These are phyloP conservation scores for Ethmia dodecea DNA, from an alignment of 2,888 invertebrate species.

Conservation along the genomic window DNA sequence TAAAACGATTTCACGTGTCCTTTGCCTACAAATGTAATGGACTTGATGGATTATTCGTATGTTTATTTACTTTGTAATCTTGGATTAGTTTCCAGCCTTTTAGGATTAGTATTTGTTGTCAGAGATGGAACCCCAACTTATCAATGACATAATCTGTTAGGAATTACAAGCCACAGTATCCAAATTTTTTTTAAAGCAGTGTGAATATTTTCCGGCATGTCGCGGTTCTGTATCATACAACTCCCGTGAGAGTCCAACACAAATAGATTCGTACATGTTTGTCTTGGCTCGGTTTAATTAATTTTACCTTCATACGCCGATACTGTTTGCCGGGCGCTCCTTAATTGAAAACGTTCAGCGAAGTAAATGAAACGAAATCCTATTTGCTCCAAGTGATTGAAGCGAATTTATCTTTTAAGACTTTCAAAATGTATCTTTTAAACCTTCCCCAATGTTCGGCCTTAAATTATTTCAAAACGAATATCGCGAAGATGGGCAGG, in stretches of 20 bases:
- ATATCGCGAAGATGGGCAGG: slow-evolving; percentile 44
- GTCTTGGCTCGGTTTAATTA: slow-evolving; percentile 74
- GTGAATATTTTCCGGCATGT: neutral
- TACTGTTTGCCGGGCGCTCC: slow-evolving; percentile 72
- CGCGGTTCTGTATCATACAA: neutral
- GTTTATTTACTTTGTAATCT: too few species aligned
- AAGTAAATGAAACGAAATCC: slow-evolving; percentile 74
- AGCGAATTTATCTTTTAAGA: slow-evolving; percentile 73
- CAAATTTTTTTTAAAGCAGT: neutral
- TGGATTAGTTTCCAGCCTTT: too few species aligned
- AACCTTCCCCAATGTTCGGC: slow-evolving; percentile 44
- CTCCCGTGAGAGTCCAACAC: slow-evolving; percentile 51
- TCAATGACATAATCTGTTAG: too few species aligned
- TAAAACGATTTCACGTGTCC: slow-evolving; percentile 34
- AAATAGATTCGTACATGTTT: slow-evolving; percentile 72
- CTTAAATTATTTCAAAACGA: slow-evolving; percentile 45
- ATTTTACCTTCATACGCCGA: slow-evolving; percentile 77
- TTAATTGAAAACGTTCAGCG: slow-evolving; percentile 75
- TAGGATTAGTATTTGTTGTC: too few species aligned
- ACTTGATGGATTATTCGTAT: slow-evolving; percentile 1
- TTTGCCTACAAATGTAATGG: slow-evolving; percentile 2
- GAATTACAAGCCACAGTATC: neutral
- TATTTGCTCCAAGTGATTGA: slow-evolving; percentile 74
- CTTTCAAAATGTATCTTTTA: slow-evolving; percentile 66
- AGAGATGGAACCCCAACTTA: too few species aligned